Percentiles rank a stretch among this genome's conserved stretches.
Conservation (phyloP, 37 sponge, comb jelly and placozoan genomes). For the Diacarnus erythraeanus region DNA sequence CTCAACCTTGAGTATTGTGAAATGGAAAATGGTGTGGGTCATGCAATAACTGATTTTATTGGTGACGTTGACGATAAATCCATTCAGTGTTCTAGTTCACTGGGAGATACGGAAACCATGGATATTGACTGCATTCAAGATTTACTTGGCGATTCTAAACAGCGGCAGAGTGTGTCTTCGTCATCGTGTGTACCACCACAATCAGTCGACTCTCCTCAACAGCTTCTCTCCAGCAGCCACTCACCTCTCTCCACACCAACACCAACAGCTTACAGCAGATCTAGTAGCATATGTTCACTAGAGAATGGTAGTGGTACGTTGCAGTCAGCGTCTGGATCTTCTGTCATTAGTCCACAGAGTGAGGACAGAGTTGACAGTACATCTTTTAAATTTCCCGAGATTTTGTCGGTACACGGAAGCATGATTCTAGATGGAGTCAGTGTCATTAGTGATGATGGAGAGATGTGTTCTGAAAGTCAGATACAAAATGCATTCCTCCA, state of each 20-base stretch:
- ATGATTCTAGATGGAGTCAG: constrained; percentile 8
- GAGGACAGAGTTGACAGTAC: background rate
- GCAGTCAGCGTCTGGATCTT: background rate
- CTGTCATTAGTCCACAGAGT: background rate
- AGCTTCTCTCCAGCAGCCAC: background rate
- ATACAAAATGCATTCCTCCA: constrained; percentile 5
- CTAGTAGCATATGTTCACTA: background rate
- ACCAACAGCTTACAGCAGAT: background rate
- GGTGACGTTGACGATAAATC: background rate
- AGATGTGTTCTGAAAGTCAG: background rate
- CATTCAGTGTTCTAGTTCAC: background rate
- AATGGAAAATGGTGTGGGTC: background rate
- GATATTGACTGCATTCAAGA: constrained; percentile 27
- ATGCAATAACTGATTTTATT: background rate
- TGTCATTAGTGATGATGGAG: background rate
- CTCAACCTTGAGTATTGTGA: background rate
- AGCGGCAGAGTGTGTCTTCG: background rate
- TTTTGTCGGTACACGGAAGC: constrained; percentile 4
- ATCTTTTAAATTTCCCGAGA: constrained; percentile 7
- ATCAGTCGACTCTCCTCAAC: background rate
- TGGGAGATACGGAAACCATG: background rate
- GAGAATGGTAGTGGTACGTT: background rate
- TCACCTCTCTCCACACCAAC: background rate
- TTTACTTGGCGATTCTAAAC: background rate
- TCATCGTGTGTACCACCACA: too few relatives aligned